phyloP scores from a whole-genome alignment of 2,113 vertebrate genomes.

The Neolamprologus modestus region DNA sequence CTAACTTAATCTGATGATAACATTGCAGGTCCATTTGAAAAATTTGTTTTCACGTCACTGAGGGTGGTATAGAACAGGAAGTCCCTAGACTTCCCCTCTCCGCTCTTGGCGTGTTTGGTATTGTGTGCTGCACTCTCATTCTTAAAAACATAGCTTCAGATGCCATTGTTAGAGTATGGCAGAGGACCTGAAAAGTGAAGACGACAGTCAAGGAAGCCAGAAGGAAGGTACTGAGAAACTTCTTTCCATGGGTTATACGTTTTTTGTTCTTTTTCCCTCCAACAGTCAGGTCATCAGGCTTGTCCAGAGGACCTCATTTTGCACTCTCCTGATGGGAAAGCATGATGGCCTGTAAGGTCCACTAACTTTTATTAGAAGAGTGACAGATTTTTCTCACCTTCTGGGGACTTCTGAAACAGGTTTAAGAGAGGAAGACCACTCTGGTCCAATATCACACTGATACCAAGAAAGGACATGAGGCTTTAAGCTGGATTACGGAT shows the following conservation, averaged over 20 bases:
- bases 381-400: neutral
- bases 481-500: neutral
- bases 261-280: neutral
- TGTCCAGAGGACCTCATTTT: neutral
- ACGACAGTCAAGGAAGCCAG: neutral
- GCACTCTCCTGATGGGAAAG: neutral
- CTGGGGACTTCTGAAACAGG: neutral
- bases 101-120: neutral
- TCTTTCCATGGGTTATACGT: neutral
- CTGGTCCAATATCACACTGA: neutral
- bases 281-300: neutral
- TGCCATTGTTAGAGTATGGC: neutral
- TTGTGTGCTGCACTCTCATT: neutral
- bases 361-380: neutral
- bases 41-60: neutral
- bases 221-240: neutral
- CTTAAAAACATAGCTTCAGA: neutral
- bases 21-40: neutral
- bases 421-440: neutral
- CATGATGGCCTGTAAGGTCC: neutral
- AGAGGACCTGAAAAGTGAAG: neutral
- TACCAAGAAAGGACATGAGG: neutral
- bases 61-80: neutral
- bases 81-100: neutral
- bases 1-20: neutral